Evolutionary conservation across 2,888 invertebrate species (phyloP).

Genomic region (Xanthostigma xanthostigma): DNA sequence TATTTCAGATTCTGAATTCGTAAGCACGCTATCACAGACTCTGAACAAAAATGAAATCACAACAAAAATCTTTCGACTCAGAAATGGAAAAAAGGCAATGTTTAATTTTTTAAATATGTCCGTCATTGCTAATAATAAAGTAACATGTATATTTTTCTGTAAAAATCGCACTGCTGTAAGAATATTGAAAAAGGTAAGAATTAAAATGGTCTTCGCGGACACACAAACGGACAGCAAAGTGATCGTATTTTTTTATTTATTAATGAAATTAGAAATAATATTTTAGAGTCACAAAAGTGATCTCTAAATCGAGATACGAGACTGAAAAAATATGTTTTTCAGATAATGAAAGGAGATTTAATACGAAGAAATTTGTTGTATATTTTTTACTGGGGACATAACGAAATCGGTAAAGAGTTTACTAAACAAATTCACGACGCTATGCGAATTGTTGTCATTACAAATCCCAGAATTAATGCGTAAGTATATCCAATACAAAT

Average conservation of each 20-base stretch:
- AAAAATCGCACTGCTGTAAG: conserved; percentile 38
- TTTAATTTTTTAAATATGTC: conserved; percentile 33
- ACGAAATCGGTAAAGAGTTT: conserved; percentile 33
- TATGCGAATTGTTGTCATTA: conserved; percentile 45
- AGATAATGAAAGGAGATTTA: conserved; percentile 34
- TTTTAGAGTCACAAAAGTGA: no score
- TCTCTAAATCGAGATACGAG: no score
- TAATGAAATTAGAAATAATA: no score
- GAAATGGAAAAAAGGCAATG: not conserved
- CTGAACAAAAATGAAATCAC: conserved; percentile 19
- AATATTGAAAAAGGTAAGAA: conserved; percentile 35
- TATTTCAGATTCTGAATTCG: conserved; percentile 19
- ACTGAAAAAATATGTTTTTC: conserved; percentile 9
- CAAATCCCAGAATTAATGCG: conserved; percentile 43
- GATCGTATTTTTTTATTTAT: no score
- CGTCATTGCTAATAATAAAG: conserved; percentile 33
- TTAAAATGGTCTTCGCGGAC: no score
- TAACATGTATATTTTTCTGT: conserved; percentile 38
- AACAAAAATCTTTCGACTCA: conserved; percentile 16
- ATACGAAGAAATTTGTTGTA: conserved; percentile 47
- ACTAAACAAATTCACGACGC: conserved; percentile 37
- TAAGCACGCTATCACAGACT: conserved; percentile 16
- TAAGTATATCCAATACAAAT: conserved; percentile 28
- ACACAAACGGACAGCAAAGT: no score
- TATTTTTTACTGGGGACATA: conserved; percentile 51